These are phyloP conservation scores for Chelonus insularis DNA, from an alignment of 1,140 invertebrate genomes.

Conservation along the genomic window DNA sequence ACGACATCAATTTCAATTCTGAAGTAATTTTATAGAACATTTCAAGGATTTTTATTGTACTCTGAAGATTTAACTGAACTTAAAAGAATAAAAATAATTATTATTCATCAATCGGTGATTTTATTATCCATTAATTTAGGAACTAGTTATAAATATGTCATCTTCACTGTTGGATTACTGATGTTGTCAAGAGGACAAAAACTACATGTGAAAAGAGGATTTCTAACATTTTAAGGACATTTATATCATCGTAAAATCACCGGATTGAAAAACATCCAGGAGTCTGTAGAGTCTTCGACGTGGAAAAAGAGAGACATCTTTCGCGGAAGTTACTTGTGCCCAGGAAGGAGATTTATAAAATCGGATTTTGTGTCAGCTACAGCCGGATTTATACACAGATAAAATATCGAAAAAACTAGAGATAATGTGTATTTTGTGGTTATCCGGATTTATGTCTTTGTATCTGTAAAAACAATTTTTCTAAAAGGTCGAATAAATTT, in stretches of 20 bases:
- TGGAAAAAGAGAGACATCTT: constrained; percentile 3
- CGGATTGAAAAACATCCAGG: constrained; percentile 3
- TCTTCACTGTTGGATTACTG: too few relatives aligned
- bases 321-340: constrained; percentile 8
- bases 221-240: not conserved
- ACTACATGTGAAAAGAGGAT: not conserved
- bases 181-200: not conserved
- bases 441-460: too few relatives aligned
- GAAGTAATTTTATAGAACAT: too few relatives aligned
- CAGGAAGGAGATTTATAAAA: constrained; percentile 28
- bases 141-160: not conserved
- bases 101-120: too few relatives aligned
- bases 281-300: not conserved
- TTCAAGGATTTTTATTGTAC: too few relatives aligned
- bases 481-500: too few relatives aligned
- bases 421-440: constrained; percentile 3
- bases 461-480: too few relatives aligned
- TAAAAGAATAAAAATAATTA: too few relatives aligned
- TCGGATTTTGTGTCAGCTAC: constrained; percentile 25
- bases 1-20: too few relatives aligned
- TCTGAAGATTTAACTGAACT: too few relatives aligned
- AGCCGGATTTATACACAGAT: constrained; percentile 10
- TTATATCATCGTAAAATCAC: constrained; percentile 11
- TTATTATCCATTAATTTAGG: too few relatives aligned
- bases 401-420: constrained; percentile 2